Conservation (phyloP, 1,140 invertebrate species). For the Scaptomyza montana region DNA sequence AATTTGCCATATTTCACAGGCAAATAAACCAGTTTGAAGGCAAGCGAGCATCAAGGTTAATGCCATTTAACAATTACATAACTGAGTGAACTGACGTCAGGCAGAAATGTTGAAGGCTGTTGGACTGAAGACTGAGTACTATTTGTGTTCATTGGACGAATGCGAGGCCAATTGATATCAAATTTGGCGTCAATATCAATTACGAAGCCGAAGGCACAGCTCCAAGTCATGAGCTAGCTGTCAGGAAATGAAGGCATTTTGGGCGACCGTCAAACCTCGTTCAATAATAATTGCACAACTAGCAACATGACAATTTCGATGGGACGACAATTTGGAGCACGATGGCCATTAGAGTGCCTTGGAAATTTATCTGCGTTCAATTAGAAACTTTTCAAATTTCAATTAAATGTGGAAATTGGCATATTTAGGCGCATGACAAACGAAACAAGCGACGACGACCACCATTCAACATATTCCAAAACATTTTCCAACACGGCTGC, state of each 20-base stretch:
- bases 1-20: constrained; percentile 77
- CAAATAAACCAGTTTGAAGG: constrained; percentile 59
- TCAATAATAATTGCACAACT: constrained; percentile 72
- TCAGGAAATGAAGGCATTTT: constrained; percentile 74
- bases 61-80: constrained; percentile 74
- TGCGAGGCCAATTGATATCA: constrained; percentile 68
- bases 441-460: constrained; percentile 23
- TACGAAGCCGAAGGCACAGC: constrained; percentile 50
- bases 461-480: constrained; percentile 7
- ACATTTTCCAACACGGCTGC: constrained; percentile 14
- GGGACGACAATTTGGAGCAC: background rate
- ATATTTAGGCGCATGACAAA: constrained; percentile 75
- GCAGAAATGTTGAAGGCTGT: constrained; percentile 13
- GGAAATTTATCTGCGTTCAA: constrained; percentile 80
- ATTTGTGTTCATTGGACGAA: constrained; percentile 26
- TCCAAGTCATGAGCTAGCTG: constrained; percentile 35
- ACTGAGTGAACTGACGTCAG: constrained; percentile 49
- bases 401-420: constrained; percentile 81
- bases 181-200: constrained; percentile 79
- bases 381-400: constrained; percentile 83
- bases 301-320: constrained; percentile 66
- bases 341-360: constrained; percentile 46
- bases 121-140: constrained; percentile 21
- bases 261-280: constrained; percentile 25
- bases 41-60: constrained; percentile 54